Conservation (phyloP, 2,888 invertebrate genomes). For the Hipparchia semele region DNA sequence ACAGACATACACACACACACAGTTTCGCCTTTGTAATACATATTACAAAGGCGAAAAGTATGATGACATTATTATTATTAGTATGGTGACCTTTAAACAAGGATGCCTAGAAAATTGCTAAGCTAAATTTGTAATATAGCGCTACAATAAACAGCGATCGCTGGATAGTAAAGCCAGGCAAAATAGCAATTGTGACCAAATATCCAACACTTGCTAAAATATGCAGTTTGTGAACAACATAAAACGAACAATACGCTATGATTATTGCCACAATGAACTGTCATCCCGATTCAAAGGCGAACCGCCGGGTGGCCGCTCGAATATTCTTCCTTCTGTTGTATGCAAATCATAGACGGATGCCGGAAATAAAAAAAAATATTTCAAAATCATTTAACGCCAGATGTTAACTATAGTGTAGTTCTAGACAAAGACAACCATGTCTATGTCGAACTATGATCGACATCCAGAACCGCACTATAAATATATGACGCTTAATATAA, state of each 20-base stretch:
- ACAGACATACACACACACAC: no score
- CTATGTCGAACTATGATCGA: no score
- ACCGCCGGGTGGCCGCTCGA: slow-evolving; percentile 56
- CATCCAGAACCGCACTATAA: no score
- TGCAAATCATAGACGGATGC: slow-evolving; percentile 19
- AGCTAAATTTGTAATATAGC: no score
- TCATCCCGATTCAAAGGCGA: slow-evolving; percentile 67
- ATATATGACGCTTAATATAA: no score
- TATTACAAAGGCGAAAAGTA: no score
- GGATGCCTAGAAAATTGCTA: no score
- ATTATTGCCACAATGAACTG: slow-evolving; percentile 75
- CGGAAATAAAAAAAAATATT: neutral
- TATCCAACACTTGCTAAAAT: slow-evolving; percentile 21
- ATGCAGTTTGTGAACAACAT: slow-evolving; percentile 34
- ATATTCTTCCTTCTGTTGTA: slow-evolving; percentile 46
- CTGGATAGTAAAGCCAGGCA: slow-evolving; percentile 4
- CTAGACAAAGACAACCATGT: no score
- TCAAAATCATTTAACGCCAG: neutral
- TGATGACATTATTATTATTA: no score
- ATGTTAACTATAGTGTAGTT: no score
- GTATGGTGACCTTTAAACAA: no score
- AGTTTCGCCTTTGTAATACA: no score
- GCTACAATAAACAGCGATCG: neutral
- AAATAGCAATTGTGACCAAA: slow-evolving; percentile 7
- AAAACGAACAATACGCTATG: slow-evolving; percentile 73